Percentiles rank a stretch among this genome's conserved stretches.
These are phyloP conservation scores for Apis cerana DNA, from an alignment of 1,140 invertebrate species.

Conservation along the genomic window DNA sequence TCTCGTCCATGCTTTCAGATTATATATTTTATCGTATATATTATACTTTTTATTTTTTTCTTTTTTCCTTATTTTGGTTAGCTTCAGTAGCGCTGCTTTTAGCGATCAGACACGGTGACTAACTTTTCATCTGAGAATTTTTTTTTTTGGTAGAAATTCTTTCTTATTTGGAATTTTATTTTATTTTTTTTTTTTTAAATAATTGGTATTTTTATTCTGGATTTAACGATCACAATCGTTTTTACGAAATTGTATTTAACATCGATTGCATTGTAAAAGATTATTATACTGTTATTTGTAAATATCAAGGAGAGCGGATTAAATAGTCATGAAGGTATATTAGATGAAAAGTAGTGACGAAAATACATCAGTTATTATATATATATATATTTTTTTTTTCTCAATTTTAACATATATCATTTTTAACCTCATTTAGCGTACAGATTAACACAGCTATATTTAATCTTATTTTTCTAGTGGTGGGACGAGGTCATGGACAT, in stretches of 20 bases:
- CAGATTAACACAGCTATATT: slow-evolving; percentile 79
- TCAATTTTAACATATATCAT: slow-evolving; percentile 48
- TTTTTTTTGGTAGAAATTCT: no score
- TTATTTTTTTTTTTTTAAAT: no score
- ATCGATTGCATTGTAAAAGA: no score
- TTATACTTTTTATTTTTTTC: slow-evolving; percentile 10
- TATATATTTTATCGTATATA: slow-evolving; percentile 1
- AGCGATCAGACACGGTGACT: slow-evolving; percentile 53
- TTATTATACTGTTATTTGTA: no score
- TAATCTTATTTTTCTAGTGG: slow-evolving; percentile 91
- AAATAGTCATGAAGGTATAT: not conserved
- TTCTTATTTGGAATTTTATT: no score
- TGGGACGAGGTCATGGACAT: slow-evolving; percentile 96
- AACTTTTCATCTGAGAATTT: slow-evolving; percentile 28
- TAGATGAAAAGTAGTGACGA: slow-evolving; percentile 36
- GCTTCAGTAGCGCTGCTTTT: slow-evolving; percentile 75
- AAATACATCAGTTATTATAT: slow-evolving; percentile 16
- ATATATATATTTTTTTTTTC: slow-evolving; percentile 42
- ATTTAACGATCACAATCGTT: no score
- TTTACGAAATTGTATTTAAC: no score
- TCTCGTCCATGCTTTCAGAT: slow-evolving; percentile 26
- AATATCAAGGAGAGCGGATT: not conserved
- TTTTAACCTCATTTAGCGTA: slow-evolving; percentile 60
- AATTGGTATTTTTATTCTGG: no score
- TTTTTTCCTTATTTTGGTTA: slow-evolving; percentile 53